Evolutionary conservation across 2,113 vertebrate genomes (phyloP).

Genomic region (Balaenoptera acutorostrata): DNA sequence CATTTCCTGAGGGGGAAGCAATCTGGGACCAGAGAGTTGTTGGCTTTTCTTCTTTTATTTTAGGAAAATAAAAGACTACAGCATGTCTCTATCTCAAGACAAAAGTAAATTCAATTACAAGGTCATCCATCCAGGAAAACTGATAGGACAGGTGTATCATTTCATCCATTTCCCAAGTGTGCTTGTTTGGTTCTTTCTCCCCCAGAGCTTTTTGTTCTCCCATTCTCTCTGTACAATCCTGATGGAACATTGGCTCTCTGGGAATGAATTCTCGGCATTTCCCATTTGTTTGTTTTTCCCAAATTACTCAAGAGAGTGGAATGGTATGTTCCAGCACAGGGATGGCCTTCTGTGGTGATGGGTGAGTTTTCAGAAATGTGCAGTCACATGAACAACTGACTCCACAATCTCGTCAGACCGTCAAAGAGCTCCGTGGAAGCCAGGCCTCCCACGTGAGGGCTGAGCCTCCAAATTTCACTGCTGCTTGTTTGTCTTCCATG

Average conservation of each 20-base stretch:
- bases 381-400: neutral
- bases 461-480: fast-evolving
- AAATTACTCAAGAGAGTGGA: neutral
- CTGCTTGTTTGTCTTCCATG: neutral
- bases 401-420: neutral
- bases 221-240: neutral
- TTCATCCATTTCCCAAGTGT: neutral
- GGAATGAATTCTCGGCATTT: conserved; percentile 23
- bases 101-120: neutral
- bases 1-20: conserved; percentile 29
- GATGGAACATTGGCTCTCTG: neutral
- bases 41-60: neutral
- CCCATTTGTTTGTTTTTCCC: neutral
- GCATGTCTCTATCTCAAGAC: neutral
- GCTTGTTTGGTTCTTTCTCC: fast-evolving
- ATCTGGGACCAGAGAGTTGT: conserved; percentile 34
- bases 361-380: neutral
- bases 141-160: neutral
- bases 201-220: neutral
- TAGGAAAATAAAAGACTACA: neutral
- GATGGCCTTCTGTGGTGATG: neutral
- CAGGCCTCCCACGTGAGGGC: neutral
- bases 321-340: neutral
- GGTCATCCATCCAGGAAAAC: conserved; percentile 17
- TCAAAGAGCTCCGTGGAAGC: neutral